phyloP scores from a whole-genome alignment of 1,140 invertebrate genomes.

The Rhopalosiphum maidis region DNA sequence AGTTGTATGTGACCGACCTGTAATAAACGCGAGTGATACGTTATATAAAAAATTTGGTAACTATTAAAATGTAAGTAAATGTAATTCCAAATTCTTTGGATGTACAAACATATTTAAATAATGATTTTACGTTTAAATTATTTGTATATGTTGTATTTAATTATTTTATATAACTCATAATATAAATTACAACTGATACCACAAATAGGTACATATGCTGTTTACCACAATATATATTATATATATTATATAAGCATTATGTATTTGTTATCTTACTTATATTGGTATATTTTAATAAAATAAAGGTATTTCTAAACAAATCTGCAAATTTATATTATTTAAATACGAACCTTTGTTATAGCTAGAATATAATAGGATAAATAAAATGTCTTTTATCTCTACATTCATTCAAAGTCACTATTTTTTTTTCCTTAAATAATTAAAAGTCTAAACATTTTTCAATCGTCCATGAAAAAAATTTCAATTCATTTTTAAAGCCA shows the following conservation, averaged over 20 bases:
- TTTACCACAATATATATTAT: background rate
- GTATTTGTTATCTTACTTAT: background rate
- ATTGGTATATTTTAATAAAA: background rate
- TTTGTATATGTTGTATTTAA: background rate
- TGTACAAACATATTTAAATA: background rate
- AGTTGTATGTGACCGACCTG: background rate
- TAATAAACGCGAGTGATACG: background rate
- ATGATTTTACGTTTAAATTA: background rate
- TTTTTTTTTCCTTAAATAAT: background rate
- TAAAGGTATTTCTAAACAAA: background rate
- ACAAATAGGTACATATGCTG: background rate
- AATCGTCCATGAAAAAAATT: background rate
- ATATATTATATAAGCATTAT: background rate
- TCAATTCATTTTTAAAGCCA: slow-evolving; percentile 32
- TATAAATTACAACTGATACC: background rate
- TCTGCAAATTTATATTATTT: background rate
- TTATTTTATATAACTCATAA: background rate
- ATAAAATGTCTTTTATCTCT: background rate
- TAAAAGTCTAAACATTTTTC: background rate
- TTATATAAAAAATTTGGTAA: background rate
- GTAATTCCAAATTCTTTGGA: background rate
- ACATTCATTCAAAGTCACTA: background rate
- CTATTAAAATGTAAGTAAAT: background rate
- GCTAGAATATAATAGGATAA: background rate
- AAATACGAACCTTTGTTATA: background rate